A percentile compares a stretch with the other conserved stretches of the same genome.
Conservation (phyloP, 2,113 vertebrate genomes). For the Chauna torquata region DNA sequence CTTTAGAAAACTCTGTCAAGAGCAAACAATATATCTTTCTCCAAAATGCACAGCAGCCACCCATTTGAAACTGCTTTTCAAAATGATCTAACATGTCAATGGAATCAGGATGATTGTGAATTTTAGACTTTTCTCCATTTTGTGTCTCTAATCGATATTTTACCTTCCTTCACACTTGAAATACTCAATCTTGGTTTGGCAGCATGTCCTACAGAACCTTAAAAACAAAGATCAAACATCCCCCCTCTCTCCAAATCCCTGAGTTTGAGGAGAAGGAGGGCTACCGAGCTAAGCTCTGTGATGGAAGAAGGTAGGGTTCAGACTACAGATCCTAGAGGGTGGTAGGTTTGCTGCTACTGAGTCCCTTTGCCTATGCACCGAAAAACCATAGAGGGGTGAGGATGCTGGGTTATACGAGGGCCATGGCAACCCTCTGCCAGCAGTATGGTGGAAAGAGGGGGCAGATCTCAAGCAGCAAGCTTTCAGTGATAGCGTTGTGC, state of each 20-base stretch:
- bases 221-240: background rate
- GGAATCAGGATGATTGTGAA: slow-evolving; percentile 8
- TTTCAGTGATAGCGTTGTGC: slow-evolving; percentile 22
- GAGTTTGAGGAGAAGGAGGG: background rate
- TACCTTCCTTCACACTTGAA: slow-evolving; percentile 25
- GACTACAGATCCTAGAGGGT: background rate
- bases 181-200: background rate
- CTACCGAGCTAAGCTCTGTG: background rate
- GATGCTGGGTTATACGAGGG: background rate
- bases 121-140: slow-evolving; percentile 10
- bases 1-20: slow-evolving; percentile 76
- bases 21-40: slow-evolving; percentile 64
- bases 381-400: background rate
- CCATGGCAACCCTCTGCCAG: background rate
- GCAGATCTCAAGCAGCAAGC: background rate
- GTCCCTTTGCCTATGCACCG: rapidly evolving
- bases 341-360: background rate
- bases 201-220: background rate
- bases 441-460: background rate
- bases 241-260: background rate
- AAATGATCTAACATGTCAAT: background rate
- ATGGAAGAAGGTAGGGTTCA: background rate
- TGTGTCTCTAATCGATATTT: slow-evolving; percentile 16
- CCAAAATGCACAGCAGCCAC: slow-evolving; percentile 50
- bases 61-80: slow-evolving; percentile 1